These are phyloP conservation scores for Adineta ricciae DNA, from an alignment of 2,888 invertebrate genomes.

Conservation along the genomic window DNA sequence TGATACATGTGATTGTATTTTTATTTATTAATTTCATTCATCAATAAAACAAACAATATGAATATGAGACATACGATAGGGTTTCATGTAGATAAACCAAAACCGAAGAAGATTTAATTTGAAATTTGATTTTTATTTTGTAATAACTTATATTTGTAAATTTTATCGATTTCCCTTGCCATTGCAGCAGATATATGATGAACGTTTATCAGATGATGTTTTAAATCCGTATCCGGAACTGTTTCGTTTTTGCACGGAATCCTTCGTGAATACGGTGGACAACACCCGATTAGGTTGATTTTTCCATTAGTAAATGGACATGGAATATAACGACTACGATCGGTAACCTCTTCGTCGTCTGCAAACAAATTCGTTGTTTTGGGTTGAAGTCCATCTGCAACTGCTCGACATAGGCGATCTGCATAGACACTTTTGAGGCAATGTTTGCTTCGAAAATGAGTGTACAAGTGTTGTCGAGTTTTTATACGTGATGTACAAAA, in stretches of 20 bases:
- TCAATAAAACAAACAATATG: background rate
- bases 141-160: too few species aligned
- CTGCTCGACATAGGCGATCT: background rate
- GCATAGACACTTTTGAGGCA: background rate
- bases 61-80: too few species aligned
- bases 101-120: background rate
- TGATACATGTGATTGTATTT: background rate
- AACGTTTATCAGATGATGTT: background rate
- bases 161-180: background rate
- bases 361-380: background rate
- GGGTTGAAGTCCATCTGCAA: background rate
- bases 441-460: background rate
- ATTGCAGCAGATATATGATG: background rate
- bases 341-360: background rate
- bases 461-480: too few species aligned
- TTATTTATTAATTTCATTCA: too few species aligned
- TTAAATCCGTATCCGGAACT: background rate
- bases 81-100: too few species aligned
- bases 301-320: background rate
- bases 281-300: background rate
- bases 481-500: too few species aligned
- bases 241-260: background rate
- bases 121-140: background rate
- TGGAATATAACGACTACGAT: background rate
- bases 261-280: background rate